Evolutionary conservation across 2,797 vertebrate genomes (phyloP).

Genomic region (Pseudochirops cupreus): DNA sequence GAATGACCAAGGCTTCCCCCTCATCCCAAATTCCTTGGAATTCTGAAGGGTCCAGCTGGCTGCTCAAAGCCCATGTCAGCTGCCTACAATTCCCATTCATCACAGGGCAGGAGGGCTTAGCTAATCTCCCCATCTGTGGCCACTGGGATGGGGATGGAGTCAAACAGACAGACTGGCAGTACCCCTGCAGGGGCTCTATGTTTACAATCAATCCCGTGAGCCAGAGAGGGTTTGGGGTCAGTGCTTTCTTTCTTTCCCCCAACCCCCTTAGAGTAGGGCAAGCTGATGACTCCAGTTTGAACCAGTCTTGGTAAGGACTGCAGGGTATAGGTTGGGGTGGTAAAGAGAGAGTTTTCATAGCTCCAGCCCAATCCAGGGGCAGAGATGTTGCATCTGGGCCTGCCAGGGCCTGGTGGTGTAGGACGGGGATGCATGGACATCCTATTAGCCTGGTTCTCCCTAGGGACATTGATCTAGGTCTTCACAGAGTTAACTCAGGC

Average conservation of each 20-base stretch:
- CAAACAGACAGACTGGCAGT: slow-evolving; percentile 65
- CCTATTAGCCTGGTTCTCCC: background rate
- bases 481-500: background rate
- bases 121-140: slow-evolving; percentile 80
- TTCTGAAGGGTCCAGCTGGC: slow-evolving; percentile 26
- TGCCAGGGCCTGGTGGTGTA: background rate
- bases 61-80: slow-evolving; percentile 46
- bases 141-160: slow-evolving; percentile 63
- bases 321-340: slow-evolving; percentile 54
- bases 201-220: background rate
- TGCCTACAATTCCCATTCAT: slow-evolving; percentile 52
- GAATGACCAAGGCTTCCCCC: slow-evolving; percentile 60
- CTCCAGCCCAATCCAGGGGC: background rate
- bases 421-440: background rate
- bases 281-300: slow-evolving; percentile 69
- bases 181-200: slow-evolving; percentile 5
- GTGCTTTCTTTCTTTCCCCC: slow-evolving; percentile 66
- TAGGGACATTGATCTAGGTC: background rate
- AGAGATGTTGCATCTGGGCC: background rate
- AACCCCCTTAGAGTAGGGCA: slow-evolving; percentile 30
- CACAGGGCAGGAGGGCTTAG: slow-evolving; percentile 42
- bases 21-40: slow-evolving; percentile 27
- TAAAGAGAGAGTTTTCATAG: slow-evolving; percentile 10
- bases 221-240: slow-evolving; percentile 11
- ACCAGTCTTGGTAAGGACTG: slow-evolving; percentile 70